A percentile compares a stretch with the other conserved stretches of the same genome.
Conservation (phyloP, 2,113 vertebrate genomes). For the Athene cunicularia region DNA sequence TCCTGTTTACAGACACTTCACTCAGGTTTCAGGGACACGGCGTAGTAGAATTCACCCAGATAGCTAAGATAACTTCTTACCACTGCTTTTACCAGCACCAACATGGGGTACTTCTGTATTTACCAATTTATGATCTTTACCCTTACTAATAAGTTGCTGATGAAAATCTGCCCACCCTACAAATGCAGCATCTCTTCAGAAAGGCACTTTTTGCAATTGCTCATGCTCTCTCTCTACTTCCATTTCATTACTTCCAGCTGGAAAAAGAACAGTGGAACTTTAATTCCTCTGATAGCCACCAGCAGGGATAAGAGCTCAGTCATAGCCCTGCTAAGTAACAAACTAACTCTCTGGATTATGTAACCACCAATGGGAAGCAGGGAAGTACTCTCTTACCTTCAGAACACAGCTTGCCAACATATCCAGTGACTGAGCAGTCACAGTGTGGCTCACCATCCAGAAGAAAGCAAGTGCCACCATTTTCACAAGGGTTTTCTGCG, state of each 20-base stretch:
- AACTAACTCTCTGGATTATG: not conserved
- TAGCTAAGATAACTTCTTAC: not conserved
- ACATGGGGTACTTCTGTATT: not conserved
- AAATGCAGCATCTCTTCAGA: not conserved
- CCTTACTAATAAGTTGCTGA: not conserved
- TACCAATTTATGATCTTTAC: not conserved
- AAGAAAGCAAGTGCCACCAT: slow-evolving; percentile 92
- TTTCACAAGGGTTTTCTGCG: slow-evolving; percentile 92
- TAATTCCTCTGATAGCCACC: not conserved
- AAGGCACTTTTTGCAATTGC: not conserved
- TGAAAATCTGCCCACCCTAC: not conserved
- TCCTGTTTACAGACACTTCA: not conserved
- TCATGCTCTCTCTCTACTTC: not conserved
- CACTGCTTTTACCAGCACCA: not conserved
- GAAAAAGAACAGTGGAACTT: not conserved
- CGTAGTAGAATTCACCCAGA: not conserved
- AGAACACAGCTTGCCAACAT: slow-evolving; percentile 90
- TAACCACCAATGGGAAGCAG: not conserved
- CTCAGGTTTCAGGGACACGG: not conserved
- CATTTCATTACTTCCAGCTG: not conserved
- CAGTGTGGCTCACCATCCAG: slow-evolving; percentile 90
- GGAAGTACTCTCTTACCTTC: slow-evolving; percentile 86
- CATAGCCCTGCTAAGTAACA: not conserved
- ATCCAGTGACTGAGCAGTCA: slow-evolving; percentile 95
- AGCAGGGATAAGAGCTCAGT: not conserved